Evolutionary conservation across 2,797 vertebrate species (phyloP).

Genomic region (Phoebastria nigripes): DNA sequence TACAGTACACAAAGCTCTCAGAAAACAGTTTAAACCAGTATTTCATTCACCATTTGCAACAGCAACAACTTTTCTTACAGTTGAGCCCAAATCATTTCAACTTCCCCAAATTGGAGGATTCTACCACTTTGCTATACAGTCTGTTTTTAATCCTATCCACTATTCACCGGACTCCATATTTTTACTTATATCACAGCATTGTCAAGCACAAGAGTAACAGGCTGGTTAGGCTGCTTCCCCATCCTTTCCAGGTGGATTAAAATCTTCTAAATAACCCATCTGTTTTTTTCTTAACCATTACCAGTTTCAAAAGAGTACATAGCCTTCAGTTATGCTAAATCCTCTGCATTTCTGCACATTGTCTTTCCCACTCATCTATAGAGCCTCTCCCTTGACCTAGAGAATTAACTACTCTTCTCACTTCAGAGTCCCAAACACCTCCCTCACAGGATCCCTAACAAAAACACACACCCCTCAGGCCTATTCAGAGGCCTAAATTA

Average conservation of each 20-base stretch:
- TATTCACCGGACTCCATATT: neutral
- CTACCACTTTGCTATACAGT: neutral
- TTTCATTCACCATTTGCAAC: neutral
- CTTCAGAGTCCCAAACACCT: neutral
- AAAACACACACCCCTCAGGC: constrained; percentile 45
- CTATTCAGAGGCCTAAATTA: constrained; percentile 68
- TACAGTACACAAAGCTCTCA: neutral
- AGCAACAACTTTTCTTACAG: neutral
- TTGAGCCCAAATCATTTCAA: neutral
- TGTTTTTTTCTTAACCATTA: neutral
- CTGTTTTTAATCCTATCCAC: neutral
- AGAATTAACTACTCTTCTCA: neutral
- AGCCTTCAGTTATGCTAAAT: neutral
- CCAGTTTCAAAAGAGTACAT: neutral
- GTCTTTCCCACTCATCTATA: neutral
- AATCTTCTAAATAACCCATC: neutral
- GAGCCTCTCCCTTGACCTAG: neutral
- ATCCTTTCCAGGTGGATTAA: neutral
- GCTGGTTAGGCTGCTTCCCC: neutral
- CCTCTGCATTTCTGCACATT: neutral
- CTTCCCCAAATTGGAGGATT: neutral
- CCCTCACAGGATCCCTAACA: constrained; percentile 14
- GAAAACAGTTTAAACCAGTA: neutral
- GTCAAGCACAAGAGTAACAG: neutral
- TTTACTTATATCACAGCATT: neutral